A percentile compares a stretch with the other conserved stretches of the same genome.
phyloP scores from a whole-genome alignment of 1,140 invertebrate species.

The Dreissena polymorpha region DNA sequence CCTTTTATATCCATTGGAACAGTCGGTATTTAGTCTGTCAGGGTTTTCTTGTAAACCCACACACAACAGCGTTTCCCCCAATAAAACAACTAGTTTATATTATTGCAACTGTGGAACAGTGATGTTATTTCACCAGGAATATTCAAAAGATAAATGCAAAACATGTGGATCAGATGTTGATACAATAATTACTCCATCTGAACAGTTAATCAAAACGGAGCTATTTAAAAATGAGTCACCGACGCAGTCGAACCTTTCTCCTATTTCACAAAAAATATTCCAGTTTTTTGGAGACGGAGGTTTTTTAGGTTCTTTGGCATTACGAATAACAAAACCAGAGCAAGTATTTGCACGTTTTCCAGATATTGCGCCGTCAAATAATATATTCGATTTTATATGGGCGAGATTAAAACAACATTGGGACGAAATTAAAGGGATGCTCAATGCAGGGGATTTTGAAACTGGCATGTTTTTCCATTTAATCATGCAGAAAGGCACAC shows the following conservation, averaged over 20 bases:
- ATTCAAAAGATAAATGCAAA: not conserved
- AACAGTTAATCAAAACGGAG: no score
- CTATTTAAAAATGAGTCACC: no score
- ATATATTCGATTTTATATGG: not conserved
- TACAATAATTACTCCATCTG: no score
- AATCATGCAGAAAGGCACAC: not conserved
- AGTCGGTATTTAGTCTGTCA: not conserved
- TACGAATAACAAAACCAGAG: not conserved
- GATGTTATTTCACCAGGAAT: not conserved
- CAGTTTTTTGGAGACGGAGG: slow-evolving; percentile 1
- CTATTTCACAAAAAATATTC: not conserved
- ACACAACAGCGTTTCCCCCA: no score
- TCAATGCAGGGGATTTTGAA: slow-evolving; percentile 20
- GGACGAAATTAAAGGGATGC: not conserved
- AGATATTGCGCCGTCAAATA: not conserved
- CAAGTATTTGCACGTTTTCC: not conserved
- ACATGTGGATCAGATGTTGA: not conserved
- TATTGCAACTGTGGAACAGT: not conserved
- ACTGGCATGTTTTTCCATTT: slow-evolving; percentile 12
- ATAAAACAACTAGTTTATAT: not conserved
- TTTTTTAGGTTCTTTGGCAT: slow-evolving; percentile 9
- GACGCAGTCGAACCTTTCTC: no score
- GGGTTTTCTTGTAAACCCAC: not conserved
- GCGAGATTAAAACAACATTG: not conserved
- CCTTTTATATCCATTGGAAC: not conserved